These are phyloP conservation scores for Drosophila cardini DNA, from an alignment of 1,140 invertebrate species.

Conservation along the genomic window DNA sequence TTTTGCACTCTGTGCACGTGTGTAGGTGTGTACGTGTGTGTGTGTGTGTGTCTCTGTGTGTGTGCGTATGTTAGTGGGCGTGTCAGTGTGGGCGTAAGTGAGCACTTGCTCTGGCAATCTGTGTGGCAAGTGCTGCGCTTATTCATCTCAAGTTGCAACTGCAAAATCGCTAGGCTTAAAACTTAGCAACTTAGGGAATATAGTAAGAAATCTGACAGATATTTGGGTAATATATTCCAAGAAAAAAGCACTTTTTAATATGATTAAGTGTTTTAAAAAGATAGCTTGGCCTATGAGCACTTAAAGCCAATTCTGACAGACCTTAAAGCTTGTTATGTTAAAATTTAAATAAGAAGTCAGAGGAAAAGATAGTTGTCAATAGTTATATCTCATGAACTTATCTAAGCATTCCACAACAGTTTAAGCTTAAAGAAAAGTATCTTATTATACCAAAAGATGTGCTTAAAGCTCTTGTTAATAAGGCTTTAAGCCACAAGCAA, in stretches of 20 bases:
- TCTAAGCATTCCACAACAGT: too few species aligned
- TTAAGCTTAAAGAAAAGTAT: too few species aligned
- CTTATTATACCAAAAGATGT: too few species aligned
- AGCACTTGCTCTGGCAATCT: slow-evolving; percentile 39
- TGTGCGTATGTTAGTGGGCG: slow-evolving; percentile 28
- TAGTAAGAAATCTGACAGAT: neutral
- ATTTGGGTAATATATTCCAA: too few species aligned
- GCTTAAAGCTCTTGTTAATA: neutral
- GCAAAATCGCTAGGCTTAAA: neutral
- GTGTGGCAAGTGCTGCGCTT: slow-evolving; percentile 33
- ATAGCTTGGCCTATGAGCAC: too few species aligned
- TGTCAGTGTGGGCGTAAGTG: slow-evolving; percentile 42
- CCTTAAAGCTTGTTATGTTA: neutral
- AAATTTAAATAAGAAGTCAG: too few species aligned
- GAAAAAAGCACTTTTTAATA: too few species aligned
- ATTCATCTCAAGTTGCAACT: slow-evolving; percentile 21
- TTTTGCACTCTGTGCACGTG: neutral
- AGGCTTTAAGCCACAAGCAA: neutral
- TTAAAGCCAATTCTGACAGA: neutral
- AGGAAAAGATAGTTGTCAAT: too few species aligned
- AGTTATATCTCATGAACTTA: too few species aligned
- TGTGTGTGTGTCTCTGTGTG: slow-evolving; percentile 10
- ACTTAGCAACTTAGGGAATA: neutral
- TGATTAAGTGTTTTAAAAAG: too few species aligned
- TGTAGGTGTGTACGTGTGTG: neutral